A percentile compares a stretch with the other conserved stretches of the same genome.
Evolutionary conservation across 2,797 vertebrate genomes (phyloP).

Genomic region (Bovichtus variegatus): DNA sequence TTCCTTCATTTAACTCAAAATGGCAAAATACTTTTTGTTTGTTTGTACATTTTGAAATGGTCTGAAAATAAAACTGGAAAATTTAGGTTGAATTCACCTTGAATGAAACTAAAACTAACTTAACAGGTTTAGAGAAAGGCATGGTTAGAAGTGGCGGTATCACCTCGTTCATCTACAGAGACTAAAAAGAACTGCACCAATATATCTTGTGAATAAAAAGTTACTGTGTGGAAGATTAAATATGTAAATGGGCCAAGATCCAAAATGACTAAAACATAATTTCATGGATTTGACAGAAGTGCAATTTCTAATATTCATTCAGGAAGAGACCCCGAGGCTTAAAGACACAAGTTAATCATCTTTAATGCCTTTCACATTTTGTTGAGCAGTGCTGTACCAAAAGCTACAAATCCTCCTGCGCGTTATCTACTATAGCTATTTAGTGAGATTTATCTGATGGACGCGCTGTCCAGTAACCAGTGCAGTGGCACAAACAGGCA

Average conservation of each 20-base stretch:
- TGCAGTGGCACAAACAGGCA: slow-evolving; percentile 17
- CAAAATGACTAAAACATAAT: slow-evolving; percentile 49
- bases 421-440: slow-evolving; percentile 12
- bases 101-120: neutral
- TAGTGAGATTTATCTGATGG: slow-evolving; percentile 8
- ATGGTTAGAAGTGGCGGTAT: neutral
- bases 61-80: neutral
- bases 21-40: too few relatives aligned
- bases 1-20: neutral
- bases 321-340: slow-evolving; percentile 41
- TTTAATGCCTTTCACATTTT: slow-evolving; percentile 38
- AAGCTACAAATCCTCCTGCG: slow-evolving; percentile 22
- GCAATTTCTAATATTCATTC: slow-evolving; percentile 48
- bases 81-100: neutral
- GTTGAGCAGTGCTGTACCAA: slow-evolving; percentile 28
- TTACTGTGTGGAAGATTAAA: slow-evolving; percentile 41
- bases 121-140: neutral
- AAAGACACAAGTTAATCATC: slow-evolving; percentile 63
- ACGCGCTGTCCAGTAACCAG: slow-evolving; percentile 19
- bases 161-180: neutral
- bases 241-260: slow-evolving; percentile 55
- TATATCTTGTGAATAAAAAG: slow-evolving; percentile 24
- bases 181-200: slow-evolving; percentile 7
- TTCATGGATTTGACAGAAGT: slow-evolving; percentile 61
- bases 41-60: neutral